Conservation (phyloP, 2,888 invertebrate genomes). For the Hyppa rectilinea region DNA sequence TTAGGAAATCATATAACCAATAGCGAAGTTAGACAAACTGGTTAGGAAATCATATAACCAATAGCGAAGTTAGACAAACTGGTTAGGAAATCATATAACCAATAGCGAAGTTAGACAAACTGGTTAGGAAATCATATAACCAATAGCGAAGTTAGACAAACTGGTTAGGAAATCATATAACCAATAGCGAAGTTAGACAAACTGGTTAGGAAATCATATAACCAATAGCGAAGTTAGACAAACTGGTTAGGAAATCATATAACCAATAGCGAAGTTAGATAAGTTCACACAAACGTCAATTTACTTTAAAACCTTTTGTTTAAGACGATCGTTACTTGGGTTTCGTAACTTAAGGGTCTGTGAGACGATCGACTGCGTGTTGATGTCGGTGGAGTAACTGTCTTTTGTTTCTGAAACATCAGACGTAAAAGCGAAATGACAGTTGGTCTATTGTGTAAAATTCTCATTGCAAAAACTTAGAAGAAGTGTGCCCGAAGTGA, state of each 20-base stretch:
- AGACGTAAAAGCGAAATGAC: too few species aligned
- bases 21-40: conserved; percentile 50
- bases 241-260: conserved; percentile 47
- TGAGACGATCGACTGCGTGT: not conserved
- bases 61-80: conserved; percentile 50
- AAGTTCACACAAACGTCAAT: conserved; percentile 38
- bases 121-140: conserved; percentile 38
- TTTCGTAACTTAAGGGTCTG: conserved; percentile 29
- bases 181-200: conserved; percentile 45
- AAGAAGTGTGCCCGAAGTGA: too few species aligned
- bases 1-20: conserved; percentile 24
- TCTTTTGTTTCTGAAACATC: conserved; percentile 17
- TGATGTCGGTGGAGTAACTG: not conserved
- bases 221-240: conserved; percentile 41
- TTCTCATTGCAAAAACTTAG: too few species aligned
- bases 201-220: conserved; percentile 42
- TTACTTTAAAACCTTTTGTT: conserved; percentile 49
- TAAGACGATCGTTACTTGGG: not conserved
- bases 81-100: conserved; percentile 35
- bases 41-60: conserved; percentile 34
- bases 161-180: conserved; percentile 39
- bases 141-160: conserved; percentile 48
- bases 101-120: conserved; percentile 49
- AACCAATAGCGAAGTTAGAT: conserved; percentile 38
- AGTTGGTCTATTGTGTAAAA: too few species aligned